These are phyloP conservation scores for Selenia dentaria DNA, from an alignment of 2,888 invertebrate genomes.

Conservation along the genomic window DNA sequence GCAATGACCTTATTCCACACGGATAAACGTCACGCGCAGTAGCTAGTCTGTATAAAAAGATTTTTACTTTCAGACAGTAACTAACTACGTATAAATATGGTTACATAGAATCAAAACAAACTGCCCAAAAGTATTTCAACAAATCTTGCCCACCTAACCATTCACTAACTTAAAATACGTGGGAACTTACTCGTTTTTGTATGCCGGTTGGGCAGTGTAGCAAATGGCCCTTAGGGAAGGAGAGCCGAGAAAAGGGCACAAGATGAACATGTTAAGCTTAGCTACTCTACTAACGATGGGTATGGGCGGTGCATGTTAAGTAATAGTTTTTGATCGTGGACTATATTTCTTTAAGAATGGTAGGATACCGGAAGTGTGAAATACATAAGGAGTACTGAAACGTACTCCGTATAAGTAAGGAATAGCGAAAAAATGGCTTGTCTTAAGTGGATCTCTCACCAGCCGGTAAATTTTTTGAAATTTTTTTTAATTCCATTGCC, in stretches of 20 bases:
- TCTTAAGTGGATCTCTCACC: not conserved
- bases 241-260: constrained; percentile 12
- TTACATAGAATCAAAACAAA: constrained; percentile 16
- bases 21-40: no score
- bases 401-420: no score
- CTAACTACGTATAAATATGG: no score
- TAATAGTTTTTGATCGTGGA: constrained; percentile 3
- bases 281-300: constrained; percentile 12
- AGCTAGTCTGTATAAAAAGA: no score
- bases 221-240: constrained; percentile 25
- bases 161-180: constrained; percentile 20
- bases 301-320: constrained; percentile 8
- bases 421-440: not conserved
- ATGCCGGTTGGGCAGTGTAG: constrained; percentile 12
- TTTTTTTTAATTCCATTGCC: no score
- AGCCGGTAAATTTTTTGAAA: no score
- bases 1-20: no score
- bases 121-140: constrained; percentile 12
- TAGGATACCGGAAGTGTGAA: no score
- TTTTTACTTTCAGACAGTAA: no score
- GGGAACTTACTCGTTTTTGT: constrained; percentile 17
- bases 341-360: not conserved
- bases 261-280: constrained; percentile 22
- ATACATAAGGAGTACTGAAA: no score
- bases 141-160: constrained; percentile 20